Conservation (phyloP, 1,140 invertebrate species). For the Formica selysi region DNA sequence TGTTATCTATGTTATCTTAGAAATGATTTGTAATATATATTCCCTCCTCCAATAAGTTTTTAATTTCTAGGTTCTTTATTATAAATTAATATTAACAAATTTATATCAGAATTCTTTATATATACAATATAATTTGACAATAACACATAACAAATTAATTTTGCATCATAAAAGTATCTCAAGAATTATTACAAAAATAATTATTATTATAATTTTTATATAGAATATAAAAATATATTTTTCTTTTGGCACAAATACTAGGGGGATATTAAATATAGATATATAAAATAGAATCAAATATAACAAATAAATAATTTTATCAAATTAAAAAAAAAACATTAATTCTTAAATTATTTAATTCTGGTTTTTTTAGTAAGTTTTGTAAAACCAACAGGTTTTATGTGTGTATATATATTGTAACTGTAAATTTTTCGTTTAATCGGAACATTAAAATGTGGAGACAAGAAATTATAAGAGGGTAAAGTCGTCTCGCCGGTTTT, state of each 20-base stretch:
- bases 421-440: conserved; percentile 19
- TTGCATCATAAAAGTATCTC: background rate
- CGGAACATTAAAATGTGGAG: background rate
- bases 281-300: background rate
- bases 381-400: background rate
- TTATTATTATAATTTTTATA: conserved; percentile 2
- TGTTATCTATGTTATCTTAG: background rate
- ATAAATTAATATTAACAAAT: background rate
- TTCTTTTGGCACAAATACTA: background rate
- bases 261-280: background rate
- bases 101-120: background rate
- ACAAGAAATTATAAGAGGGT: conserved; percentile 41
- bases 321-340: background rate
- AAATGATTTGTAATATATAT: background rate
- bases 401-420: background rate
- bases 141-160: background rate
- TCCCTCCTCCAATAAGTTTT: background rate
- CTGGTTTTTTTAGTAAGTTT: background rate
- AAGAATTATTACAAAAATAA: background rate
- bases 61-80: background rate
- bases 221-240: background rate
- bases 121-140: background rate
- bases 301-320: background rate
- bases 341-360: background rate
- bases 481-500: conserved; percentile 23